A percentile compares a stretch with the other conserved stretches of the same genome.
phyloP scores from a whole-genome alignment of 2,797 vertebrate species.

The Oryzias dopingdopingensis region DNA sequence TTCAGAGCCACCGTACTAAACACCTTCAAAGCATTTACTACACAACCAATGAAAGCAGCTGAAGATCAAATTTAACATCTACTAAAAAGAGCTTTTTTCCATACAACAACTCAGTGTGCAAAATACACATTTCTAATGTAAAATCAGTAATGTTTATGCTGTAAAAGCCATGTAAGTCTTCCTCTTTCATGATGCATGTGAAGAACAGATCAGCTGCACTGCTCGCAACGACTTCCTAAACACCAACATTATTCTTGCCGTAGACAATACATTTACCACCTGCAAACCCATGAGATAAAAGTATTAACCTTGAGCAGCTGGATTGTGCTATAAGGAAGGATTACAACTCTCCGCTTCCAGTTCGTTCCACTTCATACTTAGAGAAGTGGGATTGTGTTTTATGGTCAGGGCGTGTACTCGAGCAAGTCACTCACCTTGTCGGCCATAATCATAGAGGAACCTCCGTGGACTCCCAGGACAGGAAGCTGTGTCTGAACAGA shows the following conservation, averaged over 20 bases:
- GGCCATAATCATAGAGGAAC: slow-evolving; percentile 98
- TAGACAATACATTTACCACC: neutral
- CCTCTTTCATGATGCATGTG: no score
- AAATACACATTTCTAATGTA: no score
- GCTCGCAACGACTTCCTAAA: neutral
- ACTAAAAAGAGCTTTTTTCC: no score
- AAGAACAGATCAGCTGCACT: neutral
- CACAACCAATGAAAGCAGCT: no score
- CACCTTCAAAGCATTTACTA: no score
- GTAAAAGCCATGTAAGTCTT: neutral
- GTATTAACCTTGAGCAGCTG: slow-evolving; percentile 5
- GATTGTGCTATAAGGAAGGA: slow-evolving; percentile 7
- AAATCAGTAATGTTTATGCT: neutral
- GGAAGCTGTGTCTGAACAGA: slow-evolving; percentile 96
- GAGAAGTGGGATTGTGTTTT: slow-evolving; percentile 5
- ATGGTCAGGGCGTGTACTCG: neutral
- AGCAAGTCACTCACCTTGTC: slow-evolving; percentile 87
- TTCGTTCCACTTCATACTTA: slow-evolving; percentile 14
- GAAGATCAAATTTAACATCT: no score
- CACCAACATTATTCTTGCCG: neutral
- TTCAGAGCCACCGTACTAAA: no score
- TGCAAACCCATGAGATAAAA: slow-evolving; percentile 11
- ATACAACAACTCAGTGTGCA: no score
- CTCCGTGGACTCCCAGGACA: slow-evolving; percentile 95
- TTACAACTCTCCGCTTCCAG: slow-evolving; percentile 16